Evolutionary conservation across 2,888 invertebrate species (phyloP).

Genomic region (Steinernema hermaphroditum): DNA sequence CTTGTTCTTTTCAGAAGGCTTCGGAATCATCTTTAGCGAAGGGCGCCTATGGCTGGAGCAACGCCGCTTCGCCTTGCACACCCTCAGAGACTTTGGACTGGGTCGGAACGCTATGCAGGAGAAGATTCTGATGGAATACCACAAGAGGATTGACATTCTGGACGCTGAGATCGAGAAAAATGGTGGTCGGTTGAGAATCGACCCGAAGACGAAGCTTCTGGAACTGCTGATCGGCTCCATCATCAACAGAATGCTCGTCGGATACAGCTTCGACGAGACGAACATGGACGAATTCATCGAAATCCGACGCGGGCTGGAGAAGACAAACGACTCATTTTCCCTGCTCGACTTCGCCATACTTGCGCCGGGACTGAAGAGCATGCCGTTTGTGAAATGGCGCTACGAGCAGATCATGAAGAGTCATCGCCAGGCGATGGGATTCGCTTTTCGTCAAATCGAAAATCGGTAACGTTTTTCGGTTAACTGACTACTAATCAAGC

Average conservation of each 20-base stretch:
- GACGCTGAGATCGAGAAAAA: neutral
- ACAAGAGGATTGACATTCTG: neutral
- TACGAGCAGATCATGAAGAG: neutral
- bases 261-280: neutral
- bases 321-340: neutral
- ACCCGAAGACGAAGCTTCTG: neutral
- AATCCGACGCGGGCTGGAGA: neutral
- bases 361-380: neutral
- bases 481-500: too few species aligned
- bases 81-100: neutral
- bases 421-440: neutral
- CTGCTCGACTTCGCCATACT: neutral
- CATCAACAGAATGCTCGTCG: conserved; percentile 2
- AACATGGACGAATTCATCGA: conserved; percentile 6
- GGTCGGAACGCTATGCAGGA: neutral
- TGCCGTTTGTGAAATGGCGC: neutral
- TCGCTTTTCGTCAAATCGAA: neutral
- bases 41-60: neutral
- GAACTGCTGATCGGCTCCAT: neutral
- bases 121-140: neutral
- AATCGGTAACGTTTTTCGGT: neutral
- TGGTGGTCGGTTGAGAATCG: neutral
- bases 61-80: neutral
- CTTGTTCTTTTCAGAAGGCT: conserved; percentile 10
- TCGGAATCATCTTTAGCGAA: neutral